These are phyloP conservation scores for Vidua chalybeata DNA, from an alignment of 2,113 vertebrate species.

Conservation along the genomic window DNA sequence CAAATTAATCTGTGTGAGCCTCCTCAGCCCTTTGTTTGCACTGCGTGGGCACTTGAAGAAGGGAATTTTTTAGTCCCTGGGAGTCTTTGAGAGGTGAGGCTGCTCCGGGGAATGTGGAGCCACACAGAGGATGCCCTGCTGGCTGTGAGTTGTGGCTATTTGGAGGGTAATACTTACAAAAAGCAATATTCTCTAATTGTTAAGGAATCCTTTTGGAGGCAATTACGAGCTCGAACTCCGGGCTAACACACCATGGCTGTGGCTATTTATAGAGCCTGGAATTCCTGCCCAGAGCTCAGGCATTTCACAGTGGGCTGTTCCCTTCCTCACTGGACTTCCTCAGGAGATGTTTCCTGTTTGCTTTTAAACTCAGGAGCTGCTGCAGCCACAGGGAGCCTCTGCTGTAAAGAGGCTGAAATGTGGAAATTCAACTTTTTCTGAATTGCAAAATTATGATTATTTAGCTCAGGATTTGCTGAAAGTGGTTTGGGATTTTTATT, in stretches of 20 bases:
- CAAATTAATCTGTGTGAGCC: background rate
- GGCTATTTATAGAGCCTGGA: background rate
- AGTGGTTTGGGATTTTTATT: background rate
- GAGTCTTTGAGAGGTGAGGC: background rate
- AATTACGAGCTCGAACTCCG: fast-evolving
- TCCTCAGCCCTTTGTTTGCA: background rate
- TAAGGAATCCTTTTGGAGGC: background rate
- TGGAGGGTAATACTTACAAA: background rate
- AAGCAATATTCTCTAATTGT: background rate
- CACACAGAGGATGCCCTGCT: background rate
- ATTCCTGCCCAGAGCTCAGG: background rate
- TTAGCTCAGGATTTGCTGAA: background rate
- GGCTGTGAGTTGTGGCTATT: background rate
- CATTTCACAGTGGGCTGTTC: background rate
- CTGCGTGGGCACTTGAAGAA: background rate
- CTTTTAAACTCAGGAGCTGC: background rate
- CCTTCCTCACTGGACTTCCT: background rate
- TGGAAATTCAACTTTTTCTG: background rate
- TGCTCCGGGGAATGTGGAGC: background rate
- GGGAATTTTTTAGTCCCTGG: background rate
- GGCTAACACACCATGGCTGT: background rate
- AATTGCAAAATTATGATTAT: background rate
- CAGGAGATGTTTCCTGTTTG: constrained; percentile 40
- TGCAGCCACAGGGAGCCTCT: background rate
- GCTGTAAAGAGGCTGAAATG: background rate